Base-by-base conservation (phyloP, 2,888 invertebrate species). In the Polydrusus tereticollis region DNA sequence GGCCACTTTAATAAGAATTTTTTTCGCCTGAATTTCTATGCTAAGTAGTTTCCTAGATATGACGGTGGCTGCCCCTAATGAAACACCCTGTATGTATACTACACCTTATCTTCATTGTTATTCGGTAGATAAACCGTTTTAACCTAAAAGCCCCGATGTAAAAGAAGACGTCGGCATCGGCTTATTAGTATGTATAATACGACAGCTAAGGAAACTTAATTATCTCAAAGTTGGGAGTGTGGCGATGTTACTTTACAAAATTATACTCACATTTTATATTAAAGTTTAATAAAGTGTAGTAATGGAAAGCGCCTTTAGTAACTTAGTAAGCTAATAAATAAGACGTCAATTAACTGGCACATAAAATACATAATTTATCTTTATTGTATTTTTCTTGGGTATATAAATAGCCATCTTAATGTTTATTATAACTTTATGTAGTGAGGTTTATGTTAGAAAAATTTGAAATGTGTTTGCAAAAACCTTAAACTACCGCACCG, bases 191-290 rank as follows among this genome's bases (percentile, higher is more conserved):
- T 47, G 47, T 47, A 47, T 12, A 12, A 12, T 10, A 21, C 4
- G 47, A 47, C 47, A 47, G 21, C 8, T 21, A 47, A 47, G 47
- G 12, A 20, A 21, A 47, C 21, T 21, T 47, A 47, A 47, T 47
- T 47, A 47, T 47, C 47, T 47, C 18, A 43, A 43, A 47, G 47
- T 47, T 47, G 47, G 7, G 21, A 21, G 21, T 8, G 12, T 10
- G 21, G 21, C 47, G 12, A 47, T 20, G 47, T 47, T 47, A 47
- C 21, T 47, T 47, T 47, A 47, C 47, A 10, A 20, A 47, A 47
- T 47, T 47, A 47, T 47, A 47, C 47, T 18, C 20, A 47, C 21
- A 47, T 20, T 47, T 47, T 47, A 12, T 21, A 47, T 47, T 47
- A 47, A 47, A 47, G 10, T 21, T 47, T 47, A 47, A 47, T 21